These are phyloP conservation scores for Gambelia wislizenii DNA, from an alignment of 2,797 vertebrate species.

Conservation along the genomic window DNA sequence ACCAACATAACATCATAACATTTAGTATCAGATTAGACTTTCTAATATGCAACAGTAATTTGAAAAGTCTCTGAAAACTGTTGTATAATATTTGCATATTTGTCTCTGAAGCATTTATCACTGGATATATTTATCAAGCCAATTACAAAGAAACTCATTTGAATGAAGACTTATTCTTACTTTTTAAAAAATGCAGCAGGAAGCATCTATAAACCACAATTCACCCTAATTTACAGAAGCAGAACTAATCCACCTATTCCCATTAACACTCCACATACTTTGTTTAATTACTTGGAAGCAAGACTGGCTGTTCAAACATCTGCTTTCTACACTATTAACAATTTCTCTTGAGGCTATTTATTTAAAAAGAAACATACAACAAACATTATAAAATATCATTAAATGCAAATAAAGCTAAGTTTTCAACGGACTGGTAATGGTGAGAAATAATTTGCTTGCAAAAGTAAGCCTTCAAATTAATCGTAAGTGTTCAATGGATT, in stretches of 20 bases:
- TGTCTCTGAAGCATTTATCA: constrained; percentile 1
- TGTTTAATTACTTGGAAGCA: constrained; percentile 56
- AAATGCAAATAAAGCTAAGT: constrained; percentile 60
- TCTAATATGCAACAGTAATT: not conserved
- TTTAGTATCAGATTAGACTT: not conserved
- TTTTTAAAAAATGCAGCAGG: constrained; percentile 27
- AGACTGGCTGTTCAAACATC: constrained; percentile 48
- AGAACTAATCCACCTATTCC: constrained; percentile 49
- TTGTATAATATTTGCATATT: constrained; percentile 23
- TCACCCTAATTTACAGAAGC: constrained; percentile 48
- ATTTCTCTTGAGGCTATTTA: constrained; percentile 53
- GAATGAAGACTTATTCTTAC: constrained; percentile 47
- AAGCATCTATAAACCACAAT: constrained; percentile 14
- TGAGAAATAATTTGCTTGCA: constrained; percentile 40
- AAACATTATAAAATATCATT: constrained; percentile 57
- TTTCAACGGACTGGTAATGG: constrained; percentile 8
- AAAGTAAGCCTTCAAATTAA: constrained; percentile 23
- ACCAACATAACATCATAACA: not conserved
- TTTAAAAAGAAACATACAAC: constrained; percentile 23
- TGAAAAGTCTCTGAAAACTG: not conserved
- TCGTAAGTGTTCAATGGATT: not conserved
- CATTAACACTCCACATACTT: constrained; percentile 33
- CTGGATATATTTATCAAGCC: constrained; percentile 40
- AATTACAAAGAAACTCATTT: constrained; percentile 43
- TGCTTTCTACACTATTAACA: constrained; percentile 43